phyloP scores from a whole-genome alignment of 1,140 invertebrate genomes.

The Pygmarrhopalites habei region DNA sequence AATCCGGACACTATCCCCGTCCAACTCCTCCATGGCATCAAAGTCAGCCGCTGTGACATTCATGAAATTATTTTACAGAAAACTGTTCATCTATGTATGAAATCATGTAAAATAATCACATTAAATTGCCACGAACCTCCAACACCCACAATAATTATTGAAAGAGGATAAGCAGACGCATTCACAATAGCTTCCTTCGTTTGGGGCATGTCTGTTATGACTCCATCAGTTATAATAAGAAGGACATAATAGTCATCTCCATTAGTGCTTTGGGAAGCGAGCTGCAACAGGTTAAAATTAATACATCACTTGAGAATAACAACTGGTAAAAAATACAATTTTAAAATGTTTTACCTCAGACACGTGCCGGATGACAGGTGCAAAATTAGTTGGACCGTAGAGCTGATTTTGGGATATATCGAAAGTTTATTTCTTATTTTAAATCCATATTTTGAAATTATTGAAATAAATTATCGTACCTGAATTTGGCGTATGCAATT shows the following conservation, averaged over 20 bases:
- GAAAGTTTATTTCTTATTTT: too few relatives aligned
- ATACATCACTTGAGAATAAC: too few relatives aligned
- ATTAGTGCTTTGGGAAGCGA: constrained; percentile 45
- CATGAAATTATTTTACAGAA: too few relatives aligned
- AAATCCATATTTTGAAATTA: too few relatives aligned
- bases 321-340: too few relatives aligned
- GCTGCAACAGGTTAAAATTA: too few relatives aligned
- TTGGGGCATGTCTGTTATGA: constrained; percentile 58
- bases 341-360: too few relatives aligned
- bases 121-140: constrained; percentile 28
- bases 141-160: constrained; percentile 58
- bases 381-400: constrained; percentile 60
- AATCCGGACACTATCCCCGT: constrained; percentile 53
- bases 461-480: too few relatives aligned
- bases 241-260: constrained; percentile 57
- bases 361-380: constrained; percentile 56
- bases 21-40: constrained; percentile 52
- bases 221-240: constrained; percentile 60
- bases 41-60: too few relatives aligned
- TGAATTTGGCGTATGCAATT: constrained; percentile 41
- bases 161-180: constrained; percentile 53
- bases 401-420: too few relatives aligned
- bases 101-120: constrained; percentile 3
- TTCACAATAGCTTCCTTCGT: constrained; percentile 52
- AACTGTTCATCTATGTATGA: too few relatives aligned